These are phyloP conservation scores for Tupaia tana DNA, from an alignment of 2,113 vertebrate species.

Conservation along the genomic window DNA sequence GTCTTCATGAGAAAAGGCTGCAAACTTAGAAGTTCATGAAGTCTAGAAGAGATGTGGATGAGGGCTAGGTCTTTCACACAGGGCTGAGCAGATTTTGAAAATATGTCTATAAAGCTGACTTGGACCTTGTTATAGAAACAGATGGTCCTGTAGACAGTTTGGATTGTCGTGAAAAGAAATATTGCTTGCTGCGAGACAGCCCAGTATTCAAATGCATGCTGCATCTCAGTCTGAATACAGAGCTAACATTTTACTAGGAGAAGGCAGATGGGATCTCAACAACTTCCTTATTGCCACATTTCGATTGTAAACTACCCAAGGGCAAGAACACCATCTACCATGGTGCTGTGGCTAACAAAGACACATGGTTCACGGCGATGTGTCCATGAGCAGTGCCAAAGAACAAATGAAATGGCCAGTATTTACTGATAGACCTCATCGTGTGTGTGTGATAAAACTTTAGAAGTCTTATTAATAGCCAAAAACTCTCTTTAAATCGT, in stretches of 20 bases:
- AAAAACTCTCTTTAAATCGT: neutral
- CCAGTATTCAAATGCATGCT: neutral
- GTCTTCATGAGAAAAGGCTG: neutral
- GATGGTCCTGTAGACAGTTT: slow-evolving; percentile 56
- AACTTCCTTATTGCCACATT: neutral
- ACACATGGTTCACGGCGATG: neutral
- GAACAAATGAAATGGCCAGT: neutral
- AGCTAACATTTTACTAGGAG: neutral
- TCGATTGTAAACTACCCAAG: neutral
- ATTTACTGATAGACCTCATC: neutral
- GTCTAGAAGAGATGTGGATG: neutral
- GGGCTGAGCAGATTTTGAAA: neutral
- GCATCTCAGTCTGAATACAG: neutral
- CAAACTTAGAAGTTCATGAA: neutral
- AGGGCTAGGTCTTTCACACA: neutral
- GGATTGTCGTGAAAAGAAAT: slow-evolving; percentile 39
- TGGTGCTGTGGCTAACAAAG: neutral
- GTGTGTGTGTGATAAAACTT: neutral
- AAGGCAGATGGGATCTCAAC: neutral
- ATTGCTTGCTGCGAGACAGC: neutral
- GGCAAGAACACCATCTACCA: neutral
- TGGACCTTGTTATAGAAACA: slow-evolving; percentile 44
- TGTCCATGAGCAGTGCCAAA: neutral
- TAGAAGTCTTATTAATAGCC: neutral
- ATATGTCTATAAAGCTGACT: slow-evolving; percentile 44